These are phyloP conservation scores for Campoletis raptor DNA, from an alignment of 2,888 invertebrate species.

Conservation along the genomic window DNA sequence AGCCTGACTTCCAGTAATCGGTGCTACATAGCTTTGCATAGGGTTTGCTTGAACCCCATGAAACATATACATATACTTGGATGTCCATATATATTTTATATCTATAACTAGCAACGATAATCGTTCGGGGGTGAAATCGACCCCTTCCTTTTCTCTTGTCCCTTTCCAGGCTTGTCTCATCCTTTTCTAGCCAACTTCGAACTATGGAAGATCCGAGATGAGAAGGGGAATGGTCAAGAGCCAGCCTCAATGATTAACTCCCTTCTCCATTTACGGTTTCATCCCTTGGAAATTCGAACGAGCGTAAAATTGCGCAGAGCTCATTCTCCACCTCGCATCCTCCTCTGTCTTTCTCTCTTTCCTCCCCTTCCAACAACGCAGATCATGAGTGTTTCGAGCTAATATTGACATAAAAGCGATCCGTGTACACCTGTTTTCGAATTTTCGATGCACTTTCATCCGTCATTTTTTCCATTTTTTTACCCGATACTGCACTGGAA, in stretches of 20 bases:
- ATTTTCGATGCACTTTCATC: conserved; percentile 3
- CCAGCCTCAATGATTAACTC: conserved; percentile 37
- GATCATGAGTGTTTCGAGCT: neutral
- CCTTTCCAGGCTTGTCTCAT: neutral
- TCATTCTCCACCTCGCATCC: neutral
- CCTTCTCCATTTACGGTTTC: conserved; percentile 41
- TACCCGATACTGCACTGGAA: neutral
- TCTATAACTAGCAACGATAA: conserved; percentile 12
- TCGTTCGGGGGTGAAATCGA: neutral
- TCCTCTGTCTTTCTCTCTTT: neutral
- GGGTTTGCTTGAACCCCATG: neutral
- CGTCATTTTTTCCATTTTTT: neutral
- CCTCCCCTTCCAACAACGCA: neutral
- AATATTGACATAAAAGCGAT: neutral
- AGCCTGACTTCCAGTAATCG: conserved; percentile 78
- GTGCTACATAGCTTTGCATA: conserved; percentile 31
- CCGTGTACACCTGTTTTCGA: conserved; percentile 1
- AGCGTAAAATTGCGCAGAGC: conserved; percentile 40
- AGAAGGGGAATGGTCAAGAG: conserved; percentile 31
- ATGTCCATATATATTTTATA: neutral
- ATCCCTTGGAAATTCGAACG: conserved; percentile 46
- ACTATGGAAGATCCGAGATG: neutral
- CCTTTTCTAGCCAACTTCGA: conserved; percentile 20
- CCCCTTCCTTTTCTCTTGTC: neutral
- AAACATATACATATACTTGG: neutral